Conservation (phyloP, 1,140 invertebrate species). For the Drosophila persimilis region DNA sequence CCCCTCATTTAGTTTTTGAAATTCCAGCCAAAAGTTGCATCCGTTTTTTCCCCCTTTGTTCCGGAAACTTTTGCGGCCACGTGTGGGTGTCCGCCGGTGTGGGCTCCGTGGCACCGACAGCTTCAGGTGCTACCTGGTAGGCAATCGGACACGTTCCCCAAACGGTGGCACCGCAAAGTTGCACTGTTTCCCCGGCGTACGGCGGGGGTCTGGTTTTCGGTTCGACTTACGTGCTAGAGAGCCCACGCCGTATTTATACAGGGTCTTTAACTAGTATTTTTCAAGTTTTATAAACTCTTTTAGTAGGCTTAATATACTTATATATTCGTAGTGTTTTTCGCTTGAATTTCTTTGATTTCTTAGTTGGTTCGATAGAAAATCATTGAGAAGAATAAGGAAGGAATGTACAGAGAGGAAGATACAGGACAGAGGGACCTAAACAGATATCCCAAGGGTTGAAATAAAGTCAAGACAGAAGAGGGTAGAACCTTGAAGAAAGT, state of each 20-base stretch:
- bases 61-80: slow-evolving; percentile 42
- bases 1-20: slow-evolving; percentile 40
- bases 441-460: no score
- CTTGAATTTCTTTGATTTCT: slow-evolving; percentile 23
- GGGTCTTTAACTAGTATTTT: slow-evolving; percentile 54
- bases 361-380: slow-evolving; percentile 42
- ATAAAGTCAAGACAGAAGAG: no score
- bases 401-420: no score
- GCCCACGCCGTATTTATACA: slow-evolving; percentile 67
- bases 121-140: slow-evolving; percentile 51
- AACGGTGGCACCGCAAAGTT: slow-evolving; percentile 36
- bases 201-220: slow-evolving; percentile 12
- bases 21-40: slow-evolving; percentile 70
- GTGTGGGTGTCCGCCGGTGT: slow-evolving; percentile 8
- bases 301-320: slow-evolving; percentile 39
- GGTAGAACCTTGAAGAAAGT: no score
- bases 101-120: background rate
- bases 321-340: slow-evolving; percentile 24
- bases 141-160: slow-evolving; percentile 57
- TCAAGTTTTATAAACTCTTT: slow-evolving; percentile 75
- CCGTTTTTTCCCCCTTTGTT: slow-evolving; percentile 14
- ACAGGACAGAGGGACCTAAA: no score
- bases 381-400: background rate
- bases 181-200: slow-evolving; percentile 24
- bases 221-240: slow-evolving; percentile 68